Base-by-base conservation (phyloP, 2,888 invertebrate genomes). In the Shargacucullia verbasci region DNA sequence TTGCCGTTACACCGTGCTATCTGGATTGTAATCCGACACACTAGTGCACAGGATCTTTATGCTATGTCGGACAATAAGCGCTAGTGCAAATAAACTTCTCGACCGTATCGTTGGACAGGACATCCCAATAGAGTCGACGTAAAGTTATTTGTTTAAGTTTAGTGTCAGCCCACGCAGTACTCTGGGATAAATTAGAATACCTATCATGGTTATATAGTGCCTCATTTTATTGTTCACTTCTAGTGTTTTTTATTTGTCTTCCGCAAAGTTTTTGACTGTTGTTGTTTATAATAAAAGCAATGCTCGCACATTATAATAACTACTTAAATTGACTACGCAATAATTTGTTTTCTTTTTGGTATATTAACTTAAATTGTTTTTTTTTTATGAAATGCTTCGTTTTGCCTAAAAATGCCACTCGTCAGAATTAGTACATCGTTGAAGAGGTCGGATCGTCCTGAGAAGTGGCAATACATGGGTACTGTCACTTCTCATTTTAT, bases 61-160 rank as follows among this genome's bases (percentile, higher is more conserved):
- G 70, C 58, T 63, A 48, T 50, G 64, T 63, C 56, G 71, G 63
- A 68, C 76, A 76, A 73, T 69, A 61, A 72, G 41, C 52, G 47
- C 60, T 63, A 68, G 69, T 67, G 66, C 76, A 74, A 76, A 78
- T 77, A 77, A 74, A 79, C 77, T 70, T 71, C 62, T 70, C 69
- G 67, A 62, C 71, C 58, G 70, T 80, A 79, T 68, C 54, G 52
- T 47, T 72, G 80, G 80, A 88, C 90, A 91, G 93, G 93, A 94
- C 90, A 90, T 91, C 90, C 91, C 92, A 91, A 91, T 92, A 89
- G 90, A 92, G 85, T 71, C 80, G 86, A 80, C 87, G 84, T 91
- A 90, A 91, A 90, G 88, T 90, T 94, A 92, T 94, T 92, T 92
- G 90, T 92, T 91, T 92, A 92, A 91, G 90, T 92, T 92, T 92